Percentiles rank a stretch among this genome's conserved stretches.
phyloP scores from a whole-genome alignment of 2,888 invertebrate genomes.

The Himalopsyche kuldschensis region DNA sequence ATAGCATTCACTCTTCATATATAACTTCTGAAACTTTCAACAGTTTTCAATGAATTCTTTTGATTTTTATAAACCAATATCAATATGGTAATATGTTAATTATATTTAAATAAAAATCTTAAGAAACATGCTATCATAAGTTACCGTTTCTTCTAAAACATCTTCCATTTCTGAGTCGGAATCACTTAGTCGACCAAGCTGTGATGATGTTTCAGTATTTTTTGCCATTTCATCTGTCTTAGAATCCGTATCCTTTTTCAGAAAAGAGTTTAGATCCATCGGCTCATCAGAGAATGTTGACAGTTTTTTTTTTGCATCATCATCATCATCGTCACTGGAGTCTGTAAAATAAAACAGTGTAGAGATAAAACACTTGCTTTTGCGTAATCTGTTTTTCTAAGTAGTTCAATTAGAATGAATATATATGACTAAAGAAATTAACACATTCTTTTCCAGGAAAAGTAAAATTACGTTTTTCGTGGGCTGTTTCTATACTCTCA shows the following conservation, averaged over 20 bases:
- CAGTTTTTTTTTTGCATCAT: not conserved
- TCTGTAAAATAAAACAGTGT: constrained; percentile 10
- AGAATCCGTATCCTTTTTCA: constrained; percentile 2
- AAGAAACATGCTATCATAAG: too few relatives aligned
- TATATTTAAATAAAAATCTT: too few relatives aligned
- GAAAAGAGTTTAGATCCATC: constrained; percentile 19
- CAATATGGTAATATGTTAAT: too few relatives aligned
- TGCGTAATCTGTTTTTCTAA: not conserved
- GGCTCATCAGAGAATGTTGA: constrained; percentile 9
- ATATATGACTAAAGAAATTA: too few relatives aligned
- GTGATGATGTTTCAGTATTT: not conserved
- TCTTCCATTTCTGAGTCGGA: constrained; percentile 44
- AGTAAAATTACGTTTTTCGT: too few relatives aligned
- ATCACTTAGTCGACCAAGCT: constrained; percentile 31
- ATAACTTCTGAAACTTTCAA: too few relatives aligned
- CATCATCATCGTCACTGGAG: constrained; percentile 29
- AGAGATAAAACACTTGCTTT: not conserved
- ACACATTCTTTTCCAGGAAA: too few relatives aligned
- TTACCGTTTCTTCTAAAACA: constrained; percentile 40
- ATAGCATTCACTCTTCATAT: too few relatives aligned
- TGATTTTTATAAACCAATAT: too few relatives aligned
- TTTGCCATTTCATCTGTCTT: not conserved
- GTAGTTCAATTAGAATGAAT: too few relatives aligned
- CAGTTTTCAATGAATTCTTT: too few relatives aligned
- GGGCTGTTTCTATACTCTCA: too few relatives aligned